phyloP scores from a whole-genome alignment of 2,888 invertebrate genomes.

The Ectobius pallidus region DNA sequence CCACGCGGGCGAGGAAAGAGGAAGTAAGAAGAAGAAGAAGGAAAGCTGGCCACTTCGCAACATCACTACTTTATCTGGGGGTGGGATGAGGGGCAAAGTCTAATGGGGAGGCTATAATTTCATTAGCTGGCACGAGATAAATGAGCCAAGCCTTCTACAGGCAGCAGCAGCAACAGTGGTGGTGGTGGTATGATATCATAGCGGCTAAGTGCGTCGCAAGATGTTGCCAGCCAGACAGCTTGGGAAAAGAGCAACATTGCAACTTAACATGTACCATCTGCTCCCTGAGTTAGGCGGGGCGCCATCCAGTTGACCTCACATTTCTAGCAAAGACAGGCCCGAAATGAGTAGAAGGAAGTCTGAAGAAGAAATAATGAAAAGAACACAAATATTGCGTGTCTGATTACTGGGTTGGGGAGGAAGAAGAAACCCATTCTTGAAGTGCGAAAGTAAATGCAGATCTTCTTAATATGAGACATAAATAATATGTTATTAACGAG shows the following conservation, averaged over 20 bases:
- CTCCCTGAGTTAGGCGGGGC: conserved; percentile 22
- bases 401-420: no score
- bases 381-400: conserved; percentile 14
- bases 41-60: conserved; percentile 23
- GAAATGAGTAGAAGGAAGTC: conserved; percentile 15
- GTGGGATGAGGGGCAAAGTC: conserved; percentile 20
- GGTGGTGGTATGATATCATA: conserved; percentile 32
- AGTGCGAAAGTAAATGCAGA: no score
- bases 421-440: no score
- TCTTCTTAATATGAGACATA: no score
- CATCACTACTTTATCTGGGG: conserved; percentile 29
- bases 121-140: conserved; percentile 62
- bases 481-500: no score
- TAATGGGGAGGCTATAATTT: conserved; percentile 59
- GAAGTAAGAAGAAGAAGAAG: conserved; percentile 14
- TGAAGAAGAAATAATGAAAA: conserved; percentile 32
- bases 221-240: conserved; percentile 25
- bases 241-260: neutral
- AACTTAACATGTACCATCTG: conserved; percentile 30
- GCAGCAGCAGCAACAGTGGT: conserved; percentile 12
- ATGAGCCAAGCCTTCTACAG: conserved; percentile 53
- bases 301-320: conserved; percentile 17
- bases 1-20: neutral
- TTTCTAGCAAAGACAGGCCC: conserved; percentile 19
- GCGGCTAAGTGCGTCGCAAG: conserved; percentile 40